phyloP scores from a whole-genome alignment of 2,797 vertebrate genomes.

The Podarcis lilfordi region DNA sequence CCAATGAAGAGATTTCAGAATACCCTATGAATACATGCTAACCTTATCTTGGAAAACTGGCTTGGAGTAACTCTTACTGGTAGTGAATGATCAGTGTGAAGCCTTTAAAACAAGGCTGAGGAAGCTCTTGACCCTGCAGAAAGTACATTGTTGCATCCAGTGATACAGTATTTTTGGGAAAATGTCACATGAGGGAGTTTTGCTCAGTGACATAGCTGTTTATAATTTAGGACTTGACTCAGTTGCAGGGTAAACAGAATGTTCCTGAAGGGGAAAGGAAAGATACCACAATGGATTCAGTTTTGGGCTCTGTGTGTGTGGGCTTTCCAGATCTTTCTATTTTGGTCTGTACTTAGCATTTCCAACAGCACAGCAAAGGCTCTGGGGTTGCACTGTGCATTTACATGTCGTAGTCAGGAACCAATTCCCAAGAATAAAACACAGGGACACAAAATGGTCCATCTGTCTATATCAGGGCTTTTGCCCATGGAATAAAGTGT shows the following conservation, averaged over 20 bases:
- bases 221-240: constrained; percentile 67
- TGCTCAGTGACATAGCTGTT: constrained; percentile 68
- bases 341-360: constrained; percentile 40
- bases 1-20: neutral
- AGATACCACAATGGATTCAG: constrained; percentile 50
- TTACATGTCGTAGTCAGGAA: constrained; percentile 6
- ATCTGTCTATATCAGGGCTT: neutral
- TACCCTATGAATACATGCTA: neutral
- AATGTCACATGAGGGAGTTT: constrained; percentile 52
- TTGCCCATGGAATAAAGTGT: neutral
- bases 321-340: constrained; percentile 26
- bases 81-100: neutral
- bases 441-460: neutral
- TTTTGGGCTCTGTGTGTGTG: constrained; percentile 50
- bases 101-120: neutral
- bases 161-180: constrained; percentile 43
- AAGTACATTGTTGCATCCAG: constrained; percentile 61
- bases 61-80: neutral
- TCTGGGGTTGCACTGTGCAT: neutral
- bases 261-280: constrained; percentile 64
- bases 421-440: neutral
- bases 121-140: constrained; percentile 29
- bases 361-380: neutral
- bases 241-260: constrained; percentile 58
- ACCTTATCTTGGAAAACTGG: neutral